These are phyloP conservation scores for Adelphocoris suturalis DNA, from an alignment of 2,888 invertebrate genomes.

Conservation along the genomic window DNA sequence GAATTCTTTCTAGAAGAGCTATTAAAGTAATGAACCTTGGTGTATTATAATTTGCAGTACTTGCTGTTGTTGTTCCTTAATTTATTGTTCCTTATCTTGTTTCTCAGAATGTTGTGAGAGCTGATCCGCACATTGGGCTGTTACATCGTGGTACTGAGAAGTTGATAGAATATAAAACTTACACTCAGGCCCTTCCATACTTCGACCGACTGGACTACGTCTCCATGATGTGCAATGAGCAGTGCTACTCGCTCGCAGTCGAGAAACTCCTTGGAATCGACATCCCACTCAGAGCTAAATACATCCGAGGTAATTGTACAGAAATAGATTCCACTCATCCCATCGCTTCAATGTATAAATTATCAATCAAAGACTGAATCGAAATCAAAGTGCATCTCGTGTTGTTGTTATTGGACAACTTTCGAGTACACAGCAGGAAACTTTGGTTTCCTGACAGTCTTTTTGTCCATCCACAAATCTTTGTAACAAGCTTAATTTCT, in stretches of 20 bases:
- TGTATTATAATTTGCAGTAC: no score
- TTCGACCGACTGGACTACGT: conserved; percentile 99
- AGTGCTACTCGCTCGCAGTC: conserved; percentile 96
- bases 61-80: no score
- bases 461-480: no score
- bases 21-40: no score
- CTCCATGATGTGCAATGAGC: conserved; percentile 99
- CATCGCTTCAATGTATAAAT: no score
- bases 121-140: conserved; percentile 98
- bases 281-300: conserved; percentile 95
- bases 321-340: neutral
- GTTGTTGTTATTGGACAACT: no score
- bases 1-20: no score
- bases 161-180: conserved; percentile 98
- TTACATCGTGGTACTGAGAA: conserved; percentile 98
- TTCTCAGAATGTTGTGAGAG: conserved; percentile 88
- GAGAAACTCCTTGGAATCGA: conserved; percentile 98
- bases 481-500: no score
- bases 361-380: no score
- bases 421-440: no score
- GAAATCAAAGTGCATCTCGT: no score
- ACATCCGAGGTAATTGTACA: conserved; percentile 90
- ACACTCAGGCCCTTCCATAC: conserved; percentile 97
- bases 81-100: neutral
- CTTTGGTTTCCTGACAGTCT: no score